Percentiles rank a stretch among this genome's conserved stretches.
phyloP scores from a whole-genome alignment of 2,888 invertebrate genomes.

The Leptinotarsa tumamoca region DNA sequence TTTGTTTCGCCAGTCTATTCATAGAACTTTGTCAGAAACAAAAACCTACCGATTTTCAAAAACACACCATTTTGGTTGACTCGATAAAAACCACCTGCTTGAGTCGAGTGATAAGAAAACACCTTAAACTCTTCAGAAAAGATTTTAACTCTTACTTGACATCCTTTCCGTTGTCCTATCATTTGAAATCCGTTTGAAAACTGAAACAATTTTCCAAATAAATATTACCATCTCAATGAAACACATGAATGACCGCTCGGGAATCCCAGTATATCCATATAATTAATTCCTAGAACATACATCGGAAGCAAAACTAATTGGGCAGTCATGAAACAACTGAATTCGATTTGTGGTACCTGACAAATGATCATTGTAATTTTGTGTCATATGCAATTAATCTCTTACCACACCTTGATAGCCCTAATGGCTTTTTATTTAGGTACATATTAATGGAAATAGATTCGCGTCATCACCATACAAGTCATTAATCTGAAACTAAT shows the following conservation, averaged over 20 bases:
- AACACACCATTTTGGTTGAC: too few relatives aligned
- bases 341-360: conserved; percentile 39
- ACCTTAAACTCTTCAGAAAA: too few relatives aligned
- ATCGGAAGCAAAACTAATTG: conserved; percentile 22
- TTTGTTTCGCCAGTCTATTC: too few relatives aligned
- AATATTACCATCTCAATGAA: background rate
- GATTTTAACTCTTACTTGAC: too few relatives aligned
- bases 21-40: too few relatives aligned
- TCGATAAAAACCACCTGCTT: too few relatives aligned
- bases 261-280: background rate
- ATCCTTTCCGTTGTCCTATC: too few relatives aligned
- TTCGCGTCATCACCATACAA: conserved; percentile 31
- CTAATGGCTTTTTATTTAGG: conserved; percentile 44
- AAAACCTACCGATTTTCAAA: too few relatives aligned
- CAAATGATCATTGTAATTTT: conserved; percentile 34
- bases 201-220: background rate
- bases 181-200: too few relatives aligned
- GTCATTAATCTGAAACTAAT: conserved; percentile 35
- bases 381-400: conserved; percentile 43
- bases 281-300: background rate
- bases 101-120: too few relatives aligned
- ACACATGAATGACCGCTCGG: background rate
- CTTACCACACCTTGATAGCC: conserved; percentile 38
- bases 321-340: conserved; percentile 29
- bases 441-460: conserved; percentile 34